Evolutionary conservation across 2,888 invertebrate genomes (phyloP).

Genomic region (Prosopocoilus inquinatus): DNA sequence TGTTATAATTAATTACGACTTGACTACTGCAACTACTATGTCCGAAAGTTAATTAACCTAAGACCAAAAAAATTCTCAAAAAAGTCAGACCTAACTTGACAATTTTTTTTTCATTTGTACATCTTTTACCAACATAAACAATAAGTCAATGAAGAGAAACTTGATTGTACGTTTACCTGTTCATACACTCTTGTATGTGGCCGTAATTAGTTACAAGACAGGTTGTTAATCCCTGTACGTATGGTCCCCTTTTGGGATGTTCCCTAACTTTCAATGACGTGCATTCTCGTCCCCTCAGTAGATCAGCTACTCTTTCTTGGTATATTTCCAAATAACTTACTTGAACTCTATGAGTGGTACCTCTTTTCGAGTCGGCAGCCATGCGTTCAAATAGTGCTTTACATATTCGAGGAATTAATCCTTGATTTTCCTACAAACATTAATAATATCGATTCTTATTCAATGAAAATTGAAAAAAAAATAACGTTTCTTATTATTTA

Average conservation of each 20-base stretch:
- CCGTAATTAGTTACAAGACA: constrained; percentile 84
- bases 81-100: no score
- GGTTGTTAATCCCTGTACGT: constrained; percentile 82
- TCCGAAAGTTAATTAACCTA: no score
- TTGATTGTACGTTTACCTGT: constrained; percentile 33
- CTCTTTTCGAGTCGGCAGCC: constrained; percentile 76
- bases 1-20: no score
- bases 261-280: constrained; percentile 64
- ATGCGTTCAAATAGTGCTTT: constrained; percentile 79
- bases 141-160: no score
- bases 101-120: no score
- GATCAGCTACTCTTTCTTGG: constrained; percentile 69
- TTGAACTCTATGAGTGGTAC: constrained; percentile 80
- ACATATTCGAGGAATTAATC: constrained; percentile 83
- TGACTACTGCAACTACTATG: no score
- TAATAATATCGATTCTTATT: neutral
- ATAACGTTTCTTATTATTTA: no score
- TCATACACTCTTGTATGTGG: constrained; percentile 72
- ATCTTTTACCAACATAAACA: no score
- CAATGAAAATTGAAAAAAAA: neutral
- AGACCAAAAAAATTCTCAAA: no score
- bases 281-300: constrained; percentile 54
- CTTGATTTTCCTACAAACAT: constrained; percentile 66
- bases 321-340: constrained; percentile 69
- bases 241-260: constrained; percentile 74